phyloP scores from a whole-genome alignment of 2,113 vertebrate genomes.

The Patagioenas fasciata region DNA sequence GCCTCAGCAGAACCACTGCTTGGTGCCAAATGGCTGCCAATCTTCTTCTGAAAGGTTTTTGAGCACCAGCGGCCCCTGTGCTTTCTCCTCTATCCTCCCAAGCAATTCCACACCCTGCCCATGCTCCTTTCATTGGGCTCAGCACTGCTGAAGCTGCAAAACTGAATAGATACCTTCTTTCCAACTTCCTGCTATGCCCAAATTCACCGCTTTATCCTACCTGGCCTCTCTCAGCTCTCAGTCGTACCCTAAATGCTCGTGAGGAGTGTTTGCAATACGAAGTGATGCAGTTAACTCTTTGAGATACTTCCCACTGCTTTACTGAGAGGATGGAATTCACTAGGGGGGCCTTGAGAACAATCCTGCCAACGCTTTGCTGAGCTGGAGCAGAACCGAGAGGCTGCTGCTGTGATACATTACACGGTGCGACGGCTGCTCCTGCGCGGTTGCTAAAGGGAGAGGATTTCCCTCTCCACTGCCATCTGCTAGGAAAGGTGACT shows the following conservation, averaged over 20 bases:
- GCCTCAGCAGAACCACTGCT: neutral
- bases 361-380: neutral
- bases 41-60: neutral
- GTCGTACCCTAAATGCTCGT: neutral
- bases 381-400: neutral
- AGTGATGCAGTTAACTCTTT: neutral
- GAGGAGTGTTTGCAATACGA: neutral
- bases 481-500: too few relatives aligned
- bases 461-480: too few relatives aligned
- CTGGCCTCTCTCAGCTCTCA: neutral
- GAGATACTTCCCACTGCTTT: neutral
- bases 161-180: neutral
- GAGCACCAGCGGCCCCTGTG: neutral
- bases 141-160: neutral
- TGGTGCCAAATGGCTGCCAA: neutral
- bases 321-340: neutral
- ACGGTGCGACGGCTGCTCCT: too few relatives aligned
- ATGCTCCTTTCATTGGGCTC: neutral
- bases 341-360: neutral
- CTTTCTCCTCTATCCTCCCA: neutral
- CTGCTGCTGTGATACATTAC: neutral
- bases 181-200: fast-evolving
- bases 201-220: neutral
- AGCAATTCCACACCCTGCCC: neutral
- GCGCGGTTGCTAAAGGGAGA: too few relatives aligned